These are phyloP conservation scores for Sarcophaga rosellei DNA, from an alignment of 2,888 invertebrate species.

Conservation along the genomic window DNA sequence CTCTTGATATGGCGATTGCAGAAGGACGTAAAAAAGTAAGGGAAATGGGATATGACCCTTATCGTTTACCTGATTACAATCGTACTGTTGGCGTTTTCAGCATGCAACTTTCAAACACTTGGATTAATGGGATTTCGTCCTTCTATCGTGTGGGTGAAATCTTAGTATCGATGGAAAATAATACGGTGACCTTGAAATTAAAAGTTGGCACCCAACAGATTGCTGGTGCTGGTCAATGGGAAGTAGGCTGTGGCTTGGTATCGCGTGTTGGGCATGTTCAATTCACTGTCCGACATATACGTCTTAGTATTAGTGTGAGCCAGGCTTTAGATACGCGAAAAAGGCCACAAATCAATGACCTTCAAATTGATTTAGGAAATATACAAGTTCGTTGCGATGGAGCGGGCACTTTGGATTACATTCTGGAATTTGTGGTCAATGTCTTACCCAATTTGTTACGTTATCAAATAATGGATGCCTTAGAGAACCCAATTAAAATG, in stretches of 20 bases:
- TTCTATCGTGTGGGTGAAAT: conserved; percentile 92
- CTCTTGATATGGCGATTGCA: conserved; percentile 91
- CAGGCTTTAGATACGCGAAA: conserved; percentile 90
- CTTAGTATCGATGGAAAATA: conserved; percentile 87
- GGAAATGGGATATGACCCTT: conserved; percentile 87
- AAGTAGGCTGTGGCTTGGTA: conserved; percentile 86
- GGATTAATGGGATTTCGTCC: conserved; percentile 90
- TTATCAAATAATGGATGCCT: conserved; percentile 92
- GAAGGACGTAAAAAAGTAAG: conserved; percentile 88
- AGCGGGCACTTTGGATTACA: conserved; percentile 92
- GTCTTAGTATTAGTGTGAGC: conserved; percentile 86
- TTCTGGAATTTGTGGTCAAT: conserved; percentile 90
- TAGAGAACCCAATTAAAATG: conserved; percentile 89
- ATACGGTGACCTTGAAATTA: conserved; percentile 83
- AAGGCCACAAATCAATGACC: conserved; percentile 86
- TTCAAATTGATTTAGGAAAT: conserved; percentile 91
- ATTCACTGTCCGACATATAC: conserved; percentile 90
- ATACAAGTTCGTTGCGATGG: conserved; percentile 92
- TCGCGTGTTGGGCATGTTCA: conserved; percentile 88
- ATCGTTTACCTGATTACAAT: conserved; percentile 87
- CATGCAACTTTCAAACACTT: conserved; percentile 87
- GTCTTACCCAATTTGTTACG: conserved; percentile 91
- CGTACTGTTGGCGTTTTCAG: conserved; percentile 87
- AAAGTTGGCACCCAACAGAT: conserved; percentile 91
- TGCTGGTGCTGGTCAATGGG: conserved; percentile 90